Conservation (phyloP, 2,113 vertebrate species). For the Burhinus oedicnemus region DNA sequence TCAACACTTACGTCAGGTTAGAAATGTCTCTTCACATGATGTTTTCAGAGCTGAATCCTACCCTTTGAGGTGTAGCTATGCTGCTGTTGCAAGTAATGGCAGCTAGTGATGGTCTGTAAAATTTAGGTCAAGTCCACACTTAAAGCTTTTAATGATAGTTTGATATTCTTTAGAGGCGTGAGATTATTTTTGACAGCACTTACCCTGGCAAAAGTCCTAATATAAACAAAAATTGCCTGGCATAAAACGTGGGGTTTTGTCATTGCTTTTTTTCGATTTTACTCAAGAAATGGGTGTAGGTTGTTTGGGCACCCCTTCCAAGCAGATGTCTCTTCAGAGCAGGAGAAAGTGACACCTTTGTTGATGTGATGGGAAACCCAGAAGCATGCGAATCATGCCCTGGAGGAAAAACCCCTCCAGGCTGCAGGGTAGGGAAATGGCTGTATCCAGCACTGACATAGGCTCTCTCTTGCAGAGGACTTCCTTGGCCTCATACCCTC, state of each 20-base stretch:
- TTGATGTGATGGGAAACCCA: neutral
- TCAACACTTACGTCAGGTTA: neutral
- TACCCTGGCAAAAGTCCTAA: neutral
- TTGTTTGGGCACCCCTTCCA: neutral
- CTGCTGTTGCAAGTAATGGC: neutral
- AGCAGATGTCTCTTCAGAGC: neutral
- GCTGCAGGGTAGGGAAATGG: neutral
- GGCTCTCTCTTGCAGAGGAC: neutral
- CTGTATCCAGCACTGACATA: no score
- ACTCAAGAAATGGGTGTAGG: neutral
- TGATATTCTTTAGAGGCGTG: neutral
- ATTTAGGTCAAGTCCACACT: neutral
- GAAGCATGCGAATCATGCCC: neutral
- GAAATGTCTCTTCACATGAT: neutral
- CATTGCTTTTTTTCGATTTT: neutral
- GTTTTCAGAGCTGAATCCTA: neutral
- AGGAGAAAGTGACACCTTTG: accelerated
- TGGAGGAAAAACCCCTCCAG: neutral
- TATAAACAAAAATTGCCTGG: neutral
- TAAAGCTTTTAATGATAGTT: neutral
- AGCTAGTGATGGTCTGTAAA: neutral
- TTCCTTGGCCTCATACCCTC: neutral
- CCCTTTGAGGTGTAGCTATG: neutral
- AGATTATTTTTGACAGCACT: neutral
- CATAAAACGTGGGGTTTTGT: neutral